Conservation (phyloP, 2,888 invertebrate genomes). For the Philonicus albiceps region DNA sequence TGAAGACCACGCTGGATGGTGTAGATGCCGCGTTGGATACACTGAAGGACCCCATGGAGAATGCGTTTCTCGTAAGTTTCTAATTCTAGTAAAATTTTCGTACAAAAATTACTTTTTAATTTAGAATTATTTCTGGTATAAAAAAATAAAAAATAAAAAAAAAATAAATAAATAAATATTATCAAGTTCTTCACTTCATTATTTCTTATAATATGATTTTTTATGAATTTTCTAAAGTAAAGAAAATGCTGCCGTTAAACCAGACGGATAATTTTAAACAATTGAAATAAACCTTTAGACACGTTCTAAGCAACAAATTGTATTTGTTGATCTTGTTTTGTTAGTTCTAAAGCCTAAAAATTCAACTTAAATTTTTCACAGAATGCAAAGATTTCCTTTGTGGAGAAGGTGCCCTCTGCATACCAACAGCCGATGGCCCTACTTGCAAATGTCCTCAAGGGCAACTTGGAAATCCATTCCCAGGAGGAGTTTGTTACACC, state of each 20-base stretch:
- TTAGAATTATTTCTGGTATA: no score
- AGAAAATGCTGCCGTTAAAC: no score
- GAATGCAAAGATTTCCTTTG: conserved; percentile 70
- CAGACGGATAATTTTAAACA: no score
- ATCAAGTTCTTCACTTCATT: no score
- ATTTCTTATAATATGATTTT: no score
- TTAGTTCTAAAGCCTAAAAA: background rate
- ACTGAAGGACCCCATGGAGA: conserved; percentile 80
- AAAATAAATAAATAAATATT: no score
- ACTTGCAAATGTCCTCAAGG: conserved; percentile 90
- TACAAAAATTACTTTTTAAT: no score
- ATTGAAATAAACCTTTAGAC: no score
- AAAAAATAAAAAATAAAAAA: background rate
- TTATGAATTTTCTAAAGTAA: no score
- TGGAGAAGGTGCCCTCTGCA: conserved; percentile 83
- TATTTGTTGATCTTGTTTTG: no score
- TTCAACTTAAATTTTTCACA: conserved; percentile 26
- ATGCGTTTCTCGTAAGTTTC: conserved; percentile 78
- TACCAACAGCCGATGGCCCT: conserved; percentile 82
- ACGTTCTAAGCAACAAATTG: no score
- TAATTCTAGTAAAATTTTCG: background rate
- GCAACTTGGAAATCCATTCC: conserved; percentile 88
- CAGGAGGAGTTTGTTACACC: conserved; percentile 83
- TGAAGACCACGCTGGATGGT: conserved; percentile 88
- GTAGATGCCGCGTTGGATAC: conserved; percentile 84